phyloP scores from a whole-genome alignment of 2,888 invertebrate species.

The Monopis laevigella region DNA sequence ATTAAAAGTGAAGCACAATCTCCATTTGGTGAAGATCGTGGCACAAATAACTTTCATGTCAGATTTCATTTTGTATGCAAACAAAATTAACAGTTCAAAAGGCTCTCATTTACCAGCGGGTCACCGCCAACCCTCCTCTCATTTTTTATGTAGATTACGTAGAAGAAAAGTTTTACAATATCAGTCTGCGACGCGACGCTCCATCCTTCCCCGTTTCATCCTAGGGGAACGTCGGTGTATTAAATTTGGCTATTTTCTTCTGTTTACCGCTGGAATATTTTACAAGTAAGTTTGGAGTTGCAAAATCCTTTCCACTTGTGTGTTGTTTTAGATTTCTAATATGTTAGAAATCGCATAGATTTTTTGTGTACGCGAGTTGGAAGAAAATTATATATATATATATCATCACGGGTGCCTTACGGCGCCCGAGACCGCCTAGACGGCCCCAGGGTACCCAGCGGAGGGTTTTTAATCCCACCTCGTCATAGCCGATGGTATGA shows the following conservation, averaged over 20 bases:
- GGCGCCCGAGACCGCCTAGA: too few species aligned
- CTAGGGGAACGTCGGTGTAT: constrained; percentile 39
- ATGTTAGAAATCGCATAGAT: too few species aligned
- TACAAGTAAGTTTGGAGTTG: constrained; percentile 31
- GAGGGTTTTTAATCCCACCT: too few species aligned
- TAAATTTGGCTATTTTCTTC: constrained; percentile 47
- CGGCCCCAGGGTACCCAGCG: too few species aligned
- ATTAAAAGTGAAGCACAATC: constrained; percentile 7
- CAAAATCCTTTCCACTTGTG: constrained; percentile 15
- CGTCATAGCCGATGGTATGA: too few species aligned
- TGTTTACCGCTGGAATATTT: constrained; percentile 34
- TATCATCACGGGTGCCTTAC: too few species aligned
- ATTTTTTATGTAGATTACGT: constrained; percentile 65
- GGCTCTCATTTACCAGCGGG: constrained; percentile 60
- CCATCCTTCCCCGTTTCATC: constrained; percentile 34
- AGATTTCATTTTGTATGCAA: constrained; percentile 58
- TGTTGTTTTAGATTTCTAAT: too few species aligned
- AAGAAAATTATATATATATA: too few species aligned
- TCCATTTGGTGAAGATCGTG: constrained; percentile 4
- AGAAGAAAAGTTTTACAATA: constrained; percentile 63
- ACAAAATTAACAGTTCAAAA: constrained; percentile 64
- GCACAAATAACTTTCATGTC: constrained; percentile 49
- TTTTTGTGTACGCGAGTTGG: neutral
- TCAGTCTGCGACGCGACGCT: constrained; percentile 39
- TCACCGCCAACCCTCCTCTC: constrained; percentile 54